Percentiles rank a stretch among this genome's conserved stretches.
phyloP scores from a whole-genome alignment of 2,888 invertebrate genomes.

The Chloromyia formosa region DNA sequence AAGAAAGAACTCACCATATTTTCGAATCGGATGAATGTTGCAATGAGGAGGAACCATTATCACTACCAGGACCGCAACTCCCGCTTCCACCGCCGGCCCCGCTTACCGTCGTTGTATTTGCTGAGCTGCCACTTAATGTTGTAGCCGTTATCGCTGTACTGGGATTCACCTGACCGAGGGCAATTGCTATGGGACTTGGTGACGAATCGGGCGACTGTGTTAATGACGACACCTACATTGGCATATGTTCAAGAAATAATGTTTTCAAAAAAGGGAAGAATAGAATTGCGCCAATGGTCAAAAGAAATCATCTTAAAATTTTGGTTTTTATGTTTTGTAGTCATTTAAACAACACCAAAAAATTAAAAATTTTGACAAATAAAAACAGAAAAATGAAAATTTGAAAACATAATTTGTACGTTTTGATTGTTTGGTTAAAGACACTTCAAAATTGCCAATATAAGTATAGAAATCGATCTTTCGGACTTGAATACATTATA shows the following conservation, averaged over 20 bases:
- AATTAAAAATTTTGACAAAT: constrained; percentile 17
- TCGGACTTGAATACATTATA: neutral
- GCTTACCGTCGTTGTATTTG: constrained; percentile 52
- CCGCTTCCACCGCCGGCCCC: constrained; percentile 56
- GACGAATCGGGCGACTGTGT: constrained; percentile 92
- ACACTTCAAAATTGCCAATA: neutral
- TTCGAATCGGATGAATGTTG: constrained; percentile 63
- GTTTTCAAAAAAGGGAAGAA: constrained; percentile 48
- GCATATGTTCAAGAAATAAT: constrained; percentile 42
- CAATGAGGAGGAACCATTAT: constrained; percentile 61
- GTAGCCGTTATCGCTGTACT: constrained; percentile 61
- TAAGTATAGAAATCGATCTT: neutral
- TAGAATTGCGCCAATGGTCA: constrained; percentile 30
- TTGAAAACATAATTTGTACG: too few relatives aligned
- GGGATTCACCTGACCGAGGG: constrained; percentile 70
- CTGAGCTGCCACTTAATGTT: constrained; percentile 61
- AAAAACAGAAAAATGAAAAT: constrained; percentile 18
- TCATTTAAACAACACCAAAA: constrained; percentile 1
- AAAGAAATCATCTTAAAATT: constrained; percentile 5
- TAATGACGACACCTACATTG: constrained; percentile 74
- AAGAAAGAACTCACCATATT: constrained; percentile 61
- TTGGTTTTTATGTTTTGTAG: neutral
- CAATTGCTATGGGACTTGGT: constrained; percentile 84
- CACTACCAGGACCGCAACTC: constrained; percentile 57
- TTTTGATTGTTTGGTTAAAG: too few relatives aligned